Base-by-base conservation (phyloP, 2,797 vertebrate genomes). In the Sebastes diploproa region DNA sequence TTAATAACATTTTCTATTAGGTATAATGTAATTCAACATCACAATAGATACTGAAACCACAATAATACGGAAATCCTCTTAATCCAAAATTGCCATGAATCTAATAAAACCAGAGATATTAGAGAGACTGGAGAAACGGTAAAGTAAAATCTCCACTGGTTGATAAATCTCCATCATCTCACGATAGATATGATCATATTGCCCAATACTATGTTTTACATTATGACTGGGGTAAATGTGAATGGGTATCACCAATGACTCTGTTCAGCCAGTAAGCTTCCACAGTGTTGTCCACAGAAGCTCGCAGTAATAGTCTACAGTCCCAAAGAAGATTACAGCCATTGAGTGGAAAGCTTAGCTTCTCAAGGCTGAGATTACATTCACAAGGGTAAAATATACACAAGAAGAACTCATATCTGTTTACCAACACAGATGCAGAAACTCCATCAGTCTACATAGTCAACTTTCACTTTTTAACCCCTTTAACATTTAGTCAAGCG, bases 311-410 rank as follows among this genome's bases (percentile, higher is more conserved):
- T 77, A 86, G 80, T 81, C 59, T 30, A 72, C 77, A 78, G 85
- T 87, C 72, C 83, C 68, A 86, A 88, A 91, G 89, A 78, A 90
- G 90, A 88, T 92, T 91, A 90, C 64, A 50, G 66, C 70, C 83
- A 75, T 42, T 85, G 82, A 89, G 72, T 82, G 76, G 80, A 78
- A 56, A 77, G 83, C 85, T 92, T 81, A 88, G 84, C 85, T 69
- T 30, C 82, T 80, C 72, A 55, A 79, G 65, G 72, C 69, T 77
- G 16, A 87, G 83, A 89, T 89, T 86, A 86, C 75, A 62, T 75
- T 29, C 55, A 72, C 29, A 58, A 30, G 72, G 32, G 72, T 56
- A 60, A 78, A 80, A 84, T 32, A 75, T 61, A 66, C 76, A 29
- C 22, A 72, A 68, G 23, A 72, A 68, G 23, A 60, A 62, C 29